Evolutionary conservation across 2,888 invertebrate species (phyloP), one percentile per base, ranked within the genome.

Genomic region (Ennomos erosarius): DNA sequence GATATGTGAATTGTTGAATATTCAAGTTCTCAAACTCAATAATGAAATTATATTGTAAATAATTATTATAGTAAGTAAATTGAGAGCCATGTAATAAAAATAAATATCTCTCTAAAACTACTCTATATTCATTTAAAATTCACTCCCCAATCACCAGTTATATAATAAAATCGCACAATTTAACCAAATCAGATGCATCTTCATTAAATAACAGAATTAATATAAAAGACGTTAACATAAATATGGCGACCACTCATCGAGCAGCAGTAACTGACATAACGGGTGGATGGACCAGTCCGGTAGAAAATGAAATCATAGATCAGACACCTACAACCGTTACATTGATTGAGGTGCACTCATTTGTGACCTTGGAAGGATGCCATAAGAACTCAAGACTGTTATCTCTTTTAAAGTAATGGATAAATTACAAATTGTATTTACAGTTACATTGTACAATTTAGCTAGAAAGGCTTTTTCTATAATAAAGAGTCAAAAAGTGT

Each of bases 231-330:
- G 39, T 45, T 44, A 48, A 39, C 36, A 39, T 36, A 13, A 42
- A 36, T 46, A 46, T 35, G 13, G 55, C 40, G 45, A 56, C 10
- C 47, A 1, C 13, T 34, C 13, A 13, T 45, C 35, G 26, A 40
- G 11, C n/a, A 13, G 38, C 42, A 26, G 26, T 26, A 26, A 6
- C 4, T 57, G 42, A 57, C 51, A 57, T 57, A 57, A 52, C 57
- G 43, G 47, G 16, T 8, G 42, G 47, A 11, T 8, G 42, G 45
- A 45, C 53, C 48, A 35, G 47, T 52, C n/a, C 26, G n/a, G 53
- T 53, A 49, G 58, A 59, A 53, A 53, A 53, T 53, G 50, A 57
- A 62, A 55, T 36, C 53, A 10, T 26, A 43, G 58, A 53, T 59
- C 58, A 54, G 40, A 44, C 26, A 53, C 48, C 53, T 11, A 12